Conservation (phyloP, 1,140 invertebrate species). For the Augochlora pura region DNA sequence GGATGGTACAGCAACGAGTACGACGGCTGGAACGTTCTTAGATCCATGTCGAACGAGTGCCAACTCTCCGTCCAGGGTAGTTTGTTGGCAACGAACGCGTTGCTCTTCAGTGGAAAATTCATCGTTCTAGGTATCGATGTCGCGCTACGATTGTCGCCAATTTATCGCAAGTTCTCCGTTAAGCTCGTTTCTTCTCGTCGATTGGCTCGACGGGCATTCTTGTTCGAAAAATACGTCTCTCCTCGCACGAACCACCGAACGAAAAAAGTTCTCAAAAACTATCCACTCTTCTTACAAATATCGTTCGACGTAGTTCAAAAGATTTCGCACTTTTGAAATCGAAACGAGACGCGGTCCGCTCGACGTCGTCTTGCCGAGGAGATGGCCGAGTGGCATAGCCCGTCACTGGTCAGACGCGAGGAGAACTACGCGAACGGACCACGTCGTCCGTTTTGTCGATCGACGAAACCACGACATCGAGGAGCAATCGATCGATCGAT, state of each 20-base stretch:
- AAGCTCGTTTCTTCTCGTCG: not conserved
- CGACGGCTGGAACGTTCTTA: conserved; percentile 18
- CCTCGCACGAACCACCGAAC: too few relatives aligned
- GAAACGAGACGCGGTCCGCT: too few relatives aligned
- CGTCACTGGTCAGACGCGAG: conserved; percentile 17
- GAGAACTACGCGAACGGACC: not conserved
- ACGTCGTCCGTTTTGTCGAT: too few relatives aligned
- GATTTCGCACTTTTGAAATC: too few relatives aligned
- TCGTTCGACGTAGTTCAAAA: too few relatives aligned
- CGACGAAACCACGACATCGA: too few relatives aligned
- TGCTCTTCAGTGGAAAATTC: conserved; percentile 38
- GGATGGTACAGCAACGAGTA: conserved; percentile 41
- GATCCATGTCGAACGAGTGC: conserved; percentile 41
- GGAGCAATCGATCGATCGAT: too few relatives aligned
- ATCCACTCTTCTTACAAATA: not conserved
- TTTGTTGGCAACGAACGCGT: conserved; percentile 17
- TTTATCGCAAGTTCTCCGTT: conserved; percentile 20
- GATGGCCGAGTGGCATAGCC: not conserved
- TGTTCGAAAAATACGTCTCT: too few relatives aligned
- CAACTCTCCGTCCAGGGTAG: conserved; percentile 10
- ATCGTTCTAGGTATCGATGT: conserved; percentile 2
- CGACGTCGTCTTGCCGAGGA: too few relatives aligned
- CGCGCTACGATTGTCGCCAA: not conserved
- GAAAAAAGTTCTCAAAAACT: not conserved
- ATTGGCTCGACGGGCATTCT: too few relatives aligned